phyloP scores from a whole-genome alignment of 2,797 vertebrate species.

The Salarias fasciatus region DNA sequence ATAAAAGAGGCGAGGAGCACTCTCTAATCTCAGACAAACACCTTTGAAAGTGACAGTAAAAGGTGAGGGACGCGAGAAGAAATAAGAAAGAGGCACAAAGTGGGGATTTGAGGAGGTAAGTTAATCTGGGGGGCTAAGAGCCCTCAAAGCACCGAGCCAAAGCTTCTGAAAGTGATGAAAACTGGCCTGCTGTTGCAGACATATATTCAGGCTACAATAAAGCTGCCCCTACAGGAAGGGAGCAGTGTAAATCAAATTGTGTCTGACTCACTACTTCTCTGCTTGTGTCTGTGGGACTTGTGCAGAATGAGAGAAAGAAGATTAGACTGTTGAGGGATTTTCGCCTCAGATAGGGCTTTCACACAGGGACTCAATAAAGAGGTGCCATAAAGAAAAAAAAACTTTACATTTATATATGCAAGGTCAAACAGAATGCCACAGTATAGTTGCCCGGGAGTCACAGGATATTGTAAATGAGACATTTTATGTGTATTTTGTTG shows the following conservation, averaged over 20 bases:
- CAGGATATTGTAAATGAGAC: constrained; percentile 8
- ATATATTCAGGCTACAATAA: constrained; percentile 51
- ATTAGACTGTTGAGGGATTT: constrained; percentile 54
- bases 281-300: constrained; percentile 46
- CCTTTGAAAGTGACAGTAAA: constrained; percentile 40
- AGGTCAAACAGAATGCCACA: background rate
- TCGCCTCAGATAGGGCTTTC: constrained; percentile 38
- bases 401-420: constrained; percentile 11
- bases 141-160: constrained; percentile 47
- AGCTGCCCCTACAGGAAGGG: constrained; percentile 64
- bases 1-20: constrained; percentile 42
- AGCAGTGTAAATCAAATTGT: constrained; percentile 68
- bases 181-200: constrained; percentile 49
- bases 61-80: constrained; percentile 32
- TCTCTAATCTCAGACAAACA: constrained; percentile 39
- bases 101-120: constrained; percentile 59
- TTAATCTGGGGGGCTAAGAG: constrained; percentile 59
- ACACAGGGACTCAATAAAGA: constrained; percentile 29
- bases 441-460: background rate
- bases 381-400: background rate
- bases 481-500: background rate
- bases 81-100: constrained; percentile 42
- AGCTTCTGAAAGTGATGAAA: constrained; percentile 57
- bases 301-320: constrained; percentile 41
- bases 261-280: constrained; percentile 46